Evolutionary conservation across 2,797 vertebrate genomes (phyloP), one percentile per base, ranked within the genome.

Genomic region (Monodelphis domestica): DNA sequence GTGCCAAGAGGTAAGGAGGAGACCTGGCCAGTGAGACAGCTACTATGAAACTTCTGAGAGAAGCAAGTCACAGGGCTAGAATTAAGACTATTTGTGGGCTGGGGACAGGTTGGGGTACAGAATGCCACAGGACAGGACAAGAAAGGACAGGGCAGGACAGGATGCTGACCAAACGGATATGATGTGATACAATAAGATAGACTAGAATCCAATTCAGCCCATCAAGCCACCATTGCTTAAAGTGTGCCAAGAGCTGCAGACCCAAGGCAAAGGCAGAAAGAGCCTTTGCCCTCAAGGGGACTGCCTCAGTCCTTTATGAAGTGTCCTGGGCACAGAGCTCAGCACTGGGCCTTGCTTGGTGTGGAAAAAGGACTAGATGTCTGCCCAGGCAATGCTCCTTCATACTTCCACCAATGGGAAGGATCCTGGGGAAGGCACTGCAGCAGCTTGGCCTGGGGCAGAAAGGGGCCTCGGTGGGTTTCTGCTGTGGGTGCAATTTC

Each of bases 1-100:
- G 52, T 38, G 63, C 33, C 63, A 70, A 70, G 28, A 45, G n/a
- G 88, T n/a, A 55, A 93, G 84, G 78, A 84, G 63, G 70, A 95
- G 96, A 96, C 52, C 93, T 93, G 96, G 95, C 2, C n/a, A 78
- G 21, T 10, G 70, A 45, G 38, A 24, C 21, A 78, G 38, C 7
- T 45, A 3, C 63, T n/a, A 33, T 4, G n/a, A 70, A 70, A 7
- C 63, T 38, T 38, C 21, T 33, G 30, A 78, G 70, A 45, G 21
- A 70, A 45, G 7, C 29, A 45, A 78, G 38, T 26, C n/a, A 24
- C 7, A 21, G 38, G 0, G 70, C 21, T 78, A 26, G 87, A 88
- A 88, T 53, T 9, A 88, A 88, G 30, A 28, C 30, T 29, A 51
- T 29, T 33, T 88, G 51, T 53, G 51, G 50, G 52, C 12, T 33